Evolutionary conservation across 2,797 vertebrate species (phyloP).

Genomic region (Notamacropus eugenii): DNA sequence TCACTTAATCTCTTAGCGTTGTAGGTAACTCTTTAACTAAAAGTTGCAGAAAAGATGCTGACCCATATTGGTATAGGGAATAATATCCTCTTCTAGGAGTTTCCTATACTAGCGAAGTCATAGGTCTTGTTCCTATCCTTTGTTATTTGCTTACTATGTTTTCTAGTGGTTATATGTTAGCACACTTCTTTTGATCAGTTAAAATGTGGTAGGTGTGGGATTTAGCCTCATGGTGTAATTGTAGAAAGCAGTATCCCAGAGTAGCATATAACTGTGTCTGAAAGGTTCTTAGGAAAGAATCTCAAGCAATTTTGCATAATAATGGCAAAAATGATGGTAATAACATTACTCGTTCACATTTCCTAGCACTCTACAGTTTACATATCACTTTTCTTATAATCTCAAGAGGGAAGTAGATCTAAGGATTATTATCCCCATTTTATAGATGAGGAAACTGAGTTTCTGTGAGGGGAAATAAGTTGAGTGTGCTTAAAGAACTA

Average conservation of each 20-base stretch:
- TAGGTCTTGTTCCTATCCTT: neutral
- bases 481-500: neutral
- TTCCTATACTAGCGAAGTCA: neutral
- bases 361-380: neutral
- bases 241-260: neutral
- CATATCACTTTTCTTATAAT: neutral
- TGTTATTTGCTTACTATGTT: neutral
- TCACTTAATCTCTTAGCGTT: neutral
- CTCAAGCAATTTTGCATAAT: neutral
- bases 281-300: constrained; percentile 16
- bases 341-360: neutral
- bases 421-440: neutral
- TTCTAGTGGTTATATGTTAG: neutral
- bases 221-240: neutral
- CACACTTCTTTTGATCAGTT: neutral
- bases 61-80: neutral
- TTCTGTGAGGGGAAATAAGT: neutral
- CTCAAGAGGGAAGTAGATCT: neutral
- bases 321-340: neutral
- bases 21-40: neutral
- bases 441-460: neutral
- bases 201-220: neutral
- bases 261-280: neutral
- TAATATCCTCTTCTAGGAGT: neutral
- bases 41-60: neutral